Percentiles rank a stretch among this genome's conserved stretches.
Conservation (phyloP, 2,113 vertebrate genomes). For the Halcyon malimbica region DNA sequence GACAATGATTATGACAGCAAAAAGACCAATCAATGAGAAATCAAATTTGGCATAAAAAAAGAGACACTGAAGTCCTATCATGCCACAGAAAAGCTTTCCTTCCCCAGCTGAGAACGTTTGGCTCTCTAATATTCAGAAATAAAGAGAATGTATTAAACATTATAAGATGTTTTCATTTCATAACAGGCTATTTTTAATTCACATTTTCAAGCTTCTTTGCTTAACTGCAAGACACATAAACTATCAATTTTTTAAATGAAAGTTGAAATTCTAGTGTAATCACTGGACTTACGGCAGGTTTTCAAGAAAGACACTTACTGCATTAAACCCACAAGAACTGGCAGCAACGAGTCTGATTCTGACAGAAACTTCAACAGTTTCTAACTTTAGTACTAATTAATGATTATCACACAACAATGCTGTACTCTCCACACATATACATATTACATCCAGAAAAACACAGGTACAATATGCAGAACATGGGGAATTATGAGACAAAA, state of each 20-base stretch:
- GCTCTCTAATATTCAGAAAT: neutral
- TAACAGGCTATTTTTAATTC: neutral
- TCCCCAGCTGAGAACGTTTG: neutral
- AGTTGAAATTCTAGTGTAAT: neutral
- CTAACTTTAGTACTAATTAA: conserved; percentile 37
- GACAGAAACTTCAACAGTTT: conserved; percentile 13
- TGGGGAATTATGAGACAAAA: neutral
- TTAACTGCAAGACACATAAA: neutral
- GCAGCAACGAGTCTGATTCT: neutral
- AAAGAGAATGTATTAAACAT: neutral
- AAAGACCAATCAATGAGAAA: neutral
- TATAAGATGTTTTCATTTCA: neutral
- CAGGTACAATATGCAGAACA: neutral
- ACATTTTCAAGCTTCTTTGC: neutral
- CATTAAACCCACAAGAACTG: neutral
- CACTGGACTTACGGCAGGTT: neutral
- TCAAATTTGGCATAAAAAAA: neutral
- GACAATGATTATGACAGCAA: neutral
- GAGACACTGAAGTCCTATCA: neutral
- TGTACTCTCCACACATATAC: neutral
- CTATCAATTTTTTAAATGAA: neutral
- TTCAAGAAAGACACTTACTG: neutral
- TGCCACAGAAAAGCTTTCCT: neutral
- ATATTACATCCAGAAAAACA: neutral
- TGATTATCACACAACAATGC: neutral